A percentile compares a stretch with the other conserved stretches of the same genome.
These are phyloP conservation scores for Drosophila micromelanica DNA, from an alignment of 1,140 invertebrate species.

Conservation along the genomic window DNA sequence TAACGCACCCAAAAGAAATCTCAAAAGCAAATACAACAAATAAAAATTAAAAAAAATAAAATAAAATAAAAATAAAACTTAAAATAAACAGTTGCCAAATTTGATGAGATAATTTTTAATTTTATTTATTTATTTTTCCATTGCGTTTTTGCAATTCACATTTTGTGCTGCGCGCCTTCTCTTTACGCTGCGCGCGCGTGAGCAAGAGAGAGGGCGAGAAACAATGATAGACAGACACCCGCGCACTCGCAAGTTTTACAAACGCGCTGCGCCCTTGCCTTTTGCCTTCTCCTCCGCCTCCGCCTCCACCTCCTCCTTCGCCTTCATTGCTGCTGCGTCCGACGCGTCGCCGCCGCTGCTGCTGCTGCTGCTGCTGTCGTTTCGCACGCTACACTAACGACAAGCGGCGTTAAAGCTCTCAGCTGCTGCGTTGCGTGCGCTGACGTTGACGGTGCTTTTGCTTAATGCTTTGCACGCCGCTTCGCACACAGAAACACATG, in stretches of 20 bases:
- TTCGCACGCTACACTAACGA: slow-evolving; percentile 55
- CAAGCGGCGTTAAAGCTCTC: slow-evolving; percentile 46
- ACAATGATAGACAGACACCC: slow-evolving; percentile 11
- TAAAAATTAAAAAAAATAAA: slow-evolving; percentile 16
- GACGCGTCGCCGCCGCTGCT: background rate
- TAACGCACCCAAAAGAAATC: slow-evolving; percentile 24
- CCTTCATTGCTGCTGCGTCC: background rate
- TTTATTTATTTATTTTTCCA: slow-evolving; percentile 71
- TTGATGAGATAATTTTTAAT: slow-evolving; percentile 77
- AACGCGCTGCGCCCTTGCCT: slow-evolving; percentile 50
- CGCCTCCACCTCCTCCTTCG: background rate
- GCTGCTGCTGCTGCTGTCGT: slow-evolving; percentile 14
- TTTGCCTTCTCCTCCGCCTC: slow-evolving; percentile 10
- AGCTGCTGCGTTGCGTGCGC: slow-evolving; percentile 70
- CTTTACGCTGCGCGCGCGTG: background rate
- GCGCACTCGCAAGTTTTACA: slow-evolving; percentile 46
- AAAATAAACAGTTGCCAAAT: slow-evolving; percentile 46
- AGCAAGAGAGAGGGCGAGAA: slow-evolving; percentile 7
- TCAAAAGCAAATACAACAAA: slow-evolving; percentile 26
- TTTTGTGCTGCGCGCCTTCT: slow-evolving; percentile 23
- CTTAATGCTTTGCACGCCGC: slow-evolving; percentile 66
- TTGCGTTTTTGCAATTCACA: slow-evolving; percentile 72
- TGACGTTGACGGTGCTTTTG: slow-evolving; percentile 51
- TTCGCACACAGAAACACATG: slow-evolving; percentile 13
- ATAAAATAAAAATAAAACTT: slow-evolving; percentile 17